Conservation (phyloP, 1,140 invertebrate species). For the Drosophila lowei region DNA sequence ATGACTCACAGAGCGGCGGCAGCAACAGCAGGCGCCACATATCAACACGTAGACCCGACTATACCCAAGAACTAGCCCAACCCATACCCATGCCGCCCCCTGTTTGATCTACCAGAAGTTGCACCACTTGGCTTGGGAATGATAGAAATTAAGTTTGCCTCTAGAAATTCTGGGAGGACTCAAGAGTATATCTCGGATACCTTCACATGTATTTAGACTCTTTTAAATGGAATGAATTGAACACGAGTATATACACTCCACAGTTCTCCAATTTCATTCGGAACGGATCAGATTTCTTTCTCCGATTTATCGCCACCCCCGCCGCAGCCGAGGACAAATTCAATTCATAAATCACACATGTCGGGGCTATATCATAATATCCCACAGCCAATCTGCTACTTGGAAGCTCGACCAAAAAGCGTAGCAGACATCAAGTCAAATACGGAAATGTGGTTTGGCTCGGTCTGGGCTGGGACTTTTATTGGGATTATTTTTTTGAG, state of each 20-base stretch:
- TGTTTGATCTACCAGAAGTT: no score
- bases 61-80: conserved; percentile 26
- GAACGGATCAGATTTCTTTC: no score
- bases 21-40: conserved; percentile 43
- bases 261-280: no score
- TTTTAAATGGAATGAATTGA: no score
- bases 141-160: no score
- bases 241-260: no score
- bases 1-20: conserved; percentile 16
- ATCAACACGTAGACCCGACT: conserved; percentile 64
- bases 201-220: no score
- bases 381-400: conserved; percentile 3
- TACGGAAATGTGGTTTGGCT: conserved; percentile 52
- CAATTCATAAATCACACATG: conserved; percentile 51
- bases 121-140: no score
- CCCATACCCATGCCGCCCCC: no score
- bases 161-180: no score
- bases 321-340: not conserved
- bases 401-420: conserved; percentile 2
- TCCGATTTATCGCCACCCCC: not conserved
- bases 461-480: conserved; percentile 7
- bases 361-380: conserved; percentile 41
- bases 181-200: no score
- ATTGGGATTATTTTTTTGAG: conserved; percentile 33
- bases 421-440: conserved; percentile 38